Base-by-base conservation (phyloP, 2,113 vertebrate species). In the Amia ocellicauda region DNA sequence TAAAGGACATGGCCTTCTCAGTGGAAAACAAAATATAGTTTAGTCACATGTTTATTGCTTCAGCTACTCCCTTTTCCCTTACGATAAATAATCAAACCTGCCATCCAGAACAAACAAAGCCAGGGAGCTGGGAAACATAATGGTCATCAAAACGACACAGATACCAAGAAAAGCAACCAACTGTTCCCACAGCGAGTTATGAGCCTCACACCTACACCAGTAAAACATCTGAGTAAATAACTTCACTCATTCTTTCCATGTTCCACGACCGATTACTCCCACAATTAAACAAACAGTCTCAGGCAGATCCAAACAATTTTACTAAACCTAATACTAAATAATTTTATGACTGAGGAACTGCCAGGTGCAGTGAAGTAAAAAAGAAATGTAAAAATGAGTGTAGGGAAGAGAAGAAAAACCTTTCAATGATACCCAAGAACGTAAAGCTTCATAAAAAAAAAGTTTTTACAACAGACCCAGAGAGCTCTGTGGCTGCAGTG, bases 11-110 rank as follows among this genome's bases (percentile, higher is more conserved):
- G 82, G 91, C 92, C 91, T 91, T 92, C 83, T 85, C 88, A 86
- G 88, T 93, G 91, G 94, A 94, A 95, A 93, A 93, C 92, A 93
- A 94, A 96, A 95, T 89, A 93, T 85, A 89, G 82, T 74, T 75
- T 68, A 82, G 91, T 93, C 93, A 94, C 90, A 93, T 93, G 93
- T 94, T 94, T 94, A 91, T 90, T 93, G 90, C 89, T 89, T 86
- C 85, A 88, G 90, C 91, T 89, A 93, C 92, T 94, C 92, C 93
- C 91, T 92, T 78, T 93, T 87, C 90, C 88, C 90, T 93, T 91
- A 91, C 91, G 91, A 96, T 94, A 98, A 95, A 96, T 96, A 96
- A 98, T 94, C 92, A 94, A 92, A 94, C 90, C 88, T 90, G 90
- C 89, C 89, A 91, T 96, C 93, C 93, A 97, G 93, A 94, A 92